Evolutionary conservation across 1,140 invertebrate species (phyloP).

Genomic region (Bombus picipes): DNA sequence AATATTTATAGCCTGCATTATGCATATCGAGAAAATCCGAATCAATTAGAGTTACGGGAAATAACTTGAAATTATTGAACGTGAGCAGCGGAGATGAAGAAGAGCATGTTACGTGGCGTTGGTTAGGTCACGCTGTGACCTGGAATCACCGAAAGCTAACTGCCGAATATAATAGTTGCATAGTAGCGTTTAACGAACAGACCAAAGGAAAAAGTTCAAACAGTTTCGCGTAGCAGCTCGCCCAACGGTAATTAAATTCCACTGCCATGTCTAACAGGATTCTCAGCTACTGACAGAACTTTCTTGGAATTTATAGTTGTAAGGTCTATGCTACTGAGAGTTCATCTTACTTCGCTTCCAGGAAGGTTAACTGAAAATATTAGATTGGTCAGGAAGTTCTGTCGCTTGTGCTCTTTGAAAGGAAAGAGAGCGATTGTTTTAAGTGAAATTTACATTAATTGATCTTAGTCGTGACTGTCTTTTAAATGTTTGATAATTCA

Average conservation of each 20-base stretch:
- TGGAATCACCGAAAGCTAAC: slow-evolving; percentile 43
- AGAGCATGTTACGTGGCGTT: not conserved
- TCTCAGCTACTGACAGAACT: not conserved
- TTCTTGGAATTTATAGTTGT: not conserved
- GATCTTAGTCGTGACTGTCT: not conserved
- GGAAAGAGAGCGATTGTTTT: not conserved
- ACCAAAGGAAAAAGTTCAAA: not conserved
- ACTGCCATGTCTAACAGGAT: not conserved
- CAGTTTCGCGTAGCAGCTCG: not conserved
- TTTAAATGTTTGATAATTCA: not conserved
- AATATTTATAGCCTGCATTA: too few species aligned
- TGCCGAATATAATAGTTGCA: slow-evolving; percentile 20
- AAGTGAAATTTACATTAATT: not conserved
- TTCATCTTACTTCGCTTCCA: not conserved
- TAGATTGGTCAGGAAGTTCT: not conserved
- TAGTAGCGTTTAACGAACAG: slow-evolving; percentile 3
- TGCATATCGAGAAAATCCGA: slow-evolving; percentile 4
- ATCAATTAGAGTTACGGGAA: slow-evolving; percentile 25
- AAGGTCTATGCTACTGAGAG: not conserved
- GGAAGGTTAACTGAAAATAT: not conserved
- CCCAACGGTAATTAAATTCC: not conserved
- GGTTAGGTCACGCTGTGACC: slow-evolving; percentile 36
- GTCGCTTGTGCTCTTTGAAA: not conserved
- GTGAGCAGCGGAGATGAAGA: not conserved
- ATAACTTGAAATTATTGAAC: slow-evolving; percentile 14